Conservation (phyloP, 2,888 invertebrate genomes). For the Dynastes maya region DNA sequence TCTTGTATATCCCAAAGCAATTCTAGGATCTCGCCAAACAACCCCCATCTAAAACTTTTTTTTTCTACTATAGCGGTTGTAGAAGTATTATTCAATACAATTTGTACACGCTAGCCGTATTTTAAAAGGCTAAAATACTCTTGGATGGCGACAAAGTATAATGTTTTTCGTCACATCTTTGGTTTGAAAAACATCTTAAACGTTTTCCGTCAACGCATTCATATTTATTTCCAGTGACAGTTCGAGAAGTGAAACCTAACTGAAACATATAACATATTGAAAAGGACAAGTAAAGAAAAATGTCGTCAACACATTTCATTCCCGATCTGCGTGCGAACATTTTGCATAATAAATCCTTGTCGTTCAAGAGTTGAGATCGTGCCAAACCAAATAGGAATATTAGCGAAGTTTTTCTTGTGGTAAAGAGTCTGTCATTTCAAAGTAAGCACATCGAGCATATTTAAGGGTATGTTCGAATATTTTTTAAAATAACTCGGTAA, state of each 20-base stretch:
- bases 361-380: slow-evolving; percentile 15
- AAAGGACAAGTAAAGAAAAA: slow-evolving; percentile 5
- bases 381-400: slow-evolving; percentile 36
- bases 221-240: slow-evolving; percentile 20
- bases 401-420: slow-evolving; percentile 19
- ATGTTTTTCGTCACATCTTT: background rate
- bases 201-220: background rate
- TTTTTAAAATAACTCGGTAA: too few species aligned
- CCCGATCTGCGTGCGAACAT: slow-evolving; percentile 2
- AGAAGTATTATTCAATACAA: too few species aligned
- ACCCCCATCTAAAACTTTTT: too few species aligned
- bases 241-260: background rate
- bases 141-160: background rate
- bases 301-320: slow-evolving; percentile 17
- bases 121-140: background rate
- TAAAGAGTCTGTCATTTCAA: slow-evolving; percentile 20
- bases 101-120: background rate
- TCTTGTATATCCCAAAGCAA: too few species aligned
- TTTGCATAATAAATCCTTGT: slow-evolving; percentile 27
- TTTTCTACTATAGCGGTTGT: too few species aligned
- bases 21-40: too few species aligned
- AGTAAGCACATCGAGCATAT: slow-evolving; percentile 1
- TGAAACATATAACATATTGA: slow-evolving; percentile 17
- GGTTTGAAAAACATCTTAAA: slow-evolving; percentile 21
- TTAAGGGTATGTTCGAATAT: background rate